phyloP scores from a whole-genome alignment of 2,797 vertebrate genomes.

The Acipenser ruthenus region DNA sequence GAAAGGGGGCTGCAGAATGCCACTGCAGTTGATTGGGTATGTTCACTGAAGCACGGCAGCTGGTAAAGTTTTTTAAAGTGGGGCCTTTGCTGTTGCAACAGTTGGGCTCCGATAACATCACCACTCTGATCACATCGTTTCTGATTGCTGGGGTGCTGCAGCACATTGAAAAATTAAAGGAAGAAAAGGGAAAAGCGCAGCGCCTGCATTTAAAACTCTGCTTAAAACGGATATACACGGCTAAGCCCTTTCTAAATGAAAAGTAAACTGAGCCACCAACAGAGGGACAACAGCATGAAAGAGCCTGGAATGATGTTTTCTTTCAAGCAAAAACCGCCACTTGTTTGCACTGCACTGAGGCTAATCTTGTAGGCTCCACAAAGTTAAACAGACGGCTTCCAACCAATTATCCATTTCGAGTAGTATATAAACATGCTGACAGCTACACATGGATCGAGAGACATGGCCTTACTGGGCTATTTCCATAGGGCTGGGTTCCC shows the following conservation, averaged over 20 bases:
- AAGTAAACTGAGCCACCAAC: slow-evolving; percentile 27
- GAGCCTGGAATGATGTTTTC: slow-evolving; percentile 25
- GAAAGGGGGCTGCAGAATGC: too few relatives aligned
- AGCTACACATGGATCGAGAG: slow-evolving; percentile 31
- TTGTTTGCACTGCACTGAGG: slow-evolving; percentile 54
- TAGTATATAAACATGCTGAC: slow-evolving; percentile 44
- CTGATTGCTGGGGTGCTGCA: neutral
- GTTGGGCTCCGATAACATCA: too few relatives aligned
- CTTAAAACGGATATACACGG: slow-evolving; percentile 2
- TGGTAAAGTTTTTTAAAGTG: too few relatives aligned
- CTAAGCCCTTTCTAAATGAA: slow-evolving; percentile 21
- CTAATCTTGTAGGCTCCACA: slow-evolving; percentile 58
- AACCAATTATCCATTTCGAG: slow-evolving; percentile 47
- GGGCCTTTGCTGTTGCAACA: too few relatives aligned
- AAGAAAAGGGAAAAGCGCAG: neutral
- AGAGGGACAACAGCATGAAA: slow-evolving; percentile 28
- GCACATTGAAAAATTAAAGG: neutral
- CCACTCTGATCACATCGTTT: too few relatives aligned
- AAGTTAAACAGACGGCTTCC: slow-evolving; percentile 62
- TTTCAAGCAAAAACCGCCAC: slow-evolving; percentile 26
- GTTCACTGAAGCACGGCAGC: too few relatives aligned
- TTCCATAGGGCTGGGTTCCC: too few relatives aligned
- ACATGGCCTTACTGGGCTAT: slow-evolving; percentile 4
- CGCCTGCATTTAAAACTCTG: neutral
- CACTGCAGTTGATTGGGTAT: too few relatives aligned